phyloP scores from a whole-genome alignment of 2,113 vertebrate genomes.

The Callionymus lyra region DNA sequence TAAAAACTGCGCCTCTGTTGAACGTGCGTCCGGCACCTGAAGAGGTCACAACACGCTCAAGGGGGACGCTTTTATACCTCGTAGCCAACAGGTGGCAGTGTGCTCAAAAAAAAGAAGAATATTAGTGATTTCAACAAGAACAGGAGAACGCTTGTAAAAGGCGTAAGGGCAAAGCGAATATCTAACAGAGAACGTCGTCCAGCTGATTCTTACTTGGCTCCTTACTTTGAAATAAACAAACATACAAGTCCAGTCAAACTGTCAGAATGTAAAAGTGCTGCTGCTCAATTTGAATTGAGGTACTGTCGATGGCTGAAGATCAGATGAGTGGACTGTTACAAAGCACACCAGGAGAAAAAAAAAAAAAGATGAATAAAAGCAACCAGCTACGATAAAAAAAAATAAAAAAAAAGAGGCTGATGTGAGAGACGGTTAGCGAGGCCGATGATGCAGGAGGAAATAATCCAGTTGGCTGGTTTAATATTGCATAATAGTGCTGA shows the following conservation, averaged over 20 bases:
- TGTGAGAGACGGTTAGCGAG: constrained; percentile 17
- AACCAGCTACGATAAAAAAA: constrained; percentile 33
- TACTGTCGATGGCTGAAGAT: constrained; percentile 47
- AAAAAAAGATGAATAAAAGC: constrained; percentile 33
- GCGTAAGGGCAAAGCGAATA: constrained; percentile 12
- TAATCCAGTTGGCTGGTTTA: constrained; percentile 92
- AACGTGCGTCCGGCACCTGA: too few relatives aligned
- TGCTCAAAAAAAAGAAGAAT: constrained; percentile 46
- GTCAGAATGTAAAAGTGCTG: constrained; percentile 84
- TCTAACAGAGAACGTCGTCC: constrained; percentile 5
- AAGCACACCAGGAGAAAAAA: constrained; percentile 10
- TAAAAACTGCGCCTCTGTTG: constrained; percentile 26
- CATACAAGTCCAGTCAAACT: constrained; percentile 23
- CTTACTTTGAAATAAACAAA: constrained; percentile 13
- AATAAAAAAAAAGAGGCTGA: constrained; percentile 23
- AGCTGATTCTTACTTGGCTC: constrained; percentile 16
- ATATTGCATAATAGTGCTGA: constrained; percentile 98
- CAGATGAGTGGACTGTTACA: constrained; percentile 36
- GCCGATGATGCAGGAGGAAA: constrained; percentile 33
- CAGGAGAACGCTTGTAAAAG: constrained; percentile 28
- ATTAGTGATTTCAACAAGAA: constrained; percentile 32
- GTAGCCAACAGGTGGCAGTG: constrained; percentile 62
- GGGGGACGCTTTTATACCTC: constrained; percentile 39
- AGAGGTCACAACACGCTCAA: background rate
- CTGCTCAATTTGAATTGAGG: constrained; percentile 66